Evolutionary conservation across 2,113 vertebrate genomes (phyloP), one percentile per base, ranked within the genome.

Genomic region (Dinomys branickii): DNA sequence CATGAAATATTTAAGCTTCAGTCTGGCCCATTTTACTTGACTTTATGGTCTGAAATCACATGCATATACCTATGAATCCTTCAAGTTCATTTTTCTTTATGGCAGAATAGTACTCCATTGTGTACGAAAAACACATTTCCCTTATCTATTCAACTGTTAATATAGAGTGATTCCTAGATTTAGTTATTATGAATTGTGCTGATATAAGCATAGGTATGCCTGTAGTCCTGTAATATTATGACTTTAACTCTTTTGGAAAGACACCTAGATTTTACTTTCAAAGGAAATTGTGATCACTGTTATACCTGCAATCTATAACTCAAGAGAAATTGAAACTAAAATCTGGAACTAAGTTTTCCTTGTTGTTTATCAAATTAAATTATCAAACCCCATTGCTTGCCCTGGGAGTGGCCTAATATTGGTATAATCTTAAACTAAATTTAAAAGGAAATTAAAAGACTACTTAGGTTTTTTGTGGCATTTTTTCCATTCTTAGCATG

Each of bases 261-360:
- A 77, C 13, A 73, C 2, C 26, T 50, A 78, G 28, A 59, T 94
- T 78, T 91, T 78, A 88, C n/a, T 88, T 92, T 17, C 20, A 96
- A 91, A 94, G 33, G 44, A 91, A 94, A 93, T 1, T 52, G 5
- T 61, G 59, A 67, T 56, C n/a, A 56, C 44, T 86, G 41, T 83
- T 73, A 9, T 19, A 96, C 20, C 54, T 91, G 20, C 61, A 26
- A 13, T 73, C 6, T 92, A 16, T 80, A 94, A 90, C 44, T 44
- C 11, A 90, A 93, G n/a, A 59, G 44, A 96, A 96, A 94, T 6
- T 83, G 5, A 83, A 96, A 75, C 47, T 95, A 75, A 82, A 90
- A 65, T 85, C 26, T 73, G 78, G 88, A 97, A 61, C 88, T 82
- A 82, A 78, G 35, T 50, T 90, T 33, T 73, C 44, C 33, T 11